Conservation (phyloP, 2,113 vertebrate species). For the Microcebus lehilahytsara region DNA sequence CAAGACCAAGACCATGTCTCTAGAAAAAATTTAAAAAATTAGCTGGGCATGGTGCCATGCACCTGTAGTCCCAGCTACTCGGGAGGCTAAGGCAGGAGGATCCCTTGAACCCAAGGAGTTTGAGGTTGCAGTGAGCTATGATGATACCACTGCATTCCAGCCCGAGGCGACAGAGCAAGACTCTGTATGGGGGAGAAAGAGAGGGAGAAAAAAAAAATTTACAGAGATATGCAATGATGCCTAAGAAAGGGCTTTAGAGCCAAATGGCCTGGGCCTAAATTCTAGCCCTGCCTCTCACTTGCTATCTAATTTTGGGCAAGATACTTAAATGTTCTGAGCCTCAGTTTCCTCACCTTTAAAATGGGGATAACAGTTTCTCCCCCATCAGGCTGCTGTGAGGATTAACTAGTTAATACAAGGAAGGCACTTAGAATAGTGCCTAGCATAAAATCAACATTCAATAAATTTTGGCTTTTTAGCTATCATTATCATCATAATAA, state of each 20-base stretch:
- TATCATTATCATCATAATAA: not conserved
- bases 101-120: too few species aligned
- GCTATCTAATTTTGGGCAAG: not conserved
- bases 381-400: not conserved
- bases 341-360: constrained; percentile 10
- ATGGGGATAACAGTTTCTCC: not conserved
- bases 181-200: too few species aligned
- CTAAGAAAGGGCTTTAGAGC: not conserved
- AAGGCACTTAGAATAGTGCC: not conserved
- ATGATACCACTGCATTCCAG: too few species aligned
- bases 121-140: too few species aligned
- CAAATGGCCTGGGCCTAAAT: not conserved
- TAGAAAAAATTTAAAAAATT: too few species aligned
- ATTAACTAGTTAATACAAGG: not conserved
- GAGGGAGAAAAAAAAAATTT: not conserved
- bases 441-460: not conserved
- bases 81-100: too few species aligned
- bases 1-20: too few species aligned
- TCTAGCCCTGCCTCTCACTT: not conserved
- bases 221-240: not conserved
- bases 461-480: not conserved
- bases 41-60: too few species aligned
- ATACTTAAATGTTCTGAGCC: not conserved
- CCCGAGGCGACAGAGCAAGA: too few species aligned
- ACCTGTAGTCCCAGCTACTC: too few species aligned